Percentiles rank a stretch among this genome's conserved stretches.
Conservation (phyloP, 2,797 vertebrate genomes). For the Cuculus canorus region DNA sequence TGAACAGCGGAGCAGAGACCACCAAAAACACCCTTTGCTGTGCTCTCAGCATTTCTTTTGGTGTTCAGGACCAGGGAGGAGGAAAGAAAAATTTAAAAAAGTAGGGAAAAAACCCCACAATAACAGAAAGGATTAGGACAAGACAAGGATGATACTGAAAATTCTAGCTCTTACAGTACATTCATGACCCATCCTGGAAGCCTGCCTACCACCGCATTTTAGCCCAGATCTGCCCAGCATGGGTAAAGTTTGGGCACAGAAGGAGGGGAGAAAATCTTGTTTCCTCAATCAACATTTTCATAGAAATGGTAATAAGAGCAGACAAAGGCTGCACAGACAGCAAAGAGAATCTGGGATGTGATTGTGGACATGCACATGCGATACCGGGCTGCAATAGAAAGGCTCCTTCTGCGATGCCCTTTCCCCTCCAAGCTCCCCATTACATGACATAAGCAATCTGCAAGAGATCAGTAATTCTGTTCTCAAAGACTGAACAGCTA, state of each 20-base stretch:
- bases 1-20: neutral
- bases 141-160: neutral
- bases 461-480: neutral
- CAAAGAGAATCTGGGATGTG: neutral
- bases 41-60: neutral
- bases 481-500: neutral
- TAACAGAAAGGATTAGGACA: neutral
- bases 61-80: neutral
- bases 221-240: neutral
- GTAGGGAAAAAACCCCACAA: neutral
- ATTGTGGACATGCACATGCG: neutral
- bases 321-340: neutral
- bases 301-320: neutral
- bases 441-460: neutral
- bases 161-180: neutral
- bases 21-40: neutral
- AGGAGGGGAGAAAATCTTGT: neutral
- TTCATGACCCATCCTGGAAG: neutral
- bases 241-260: neutral
- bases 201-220: neutral
- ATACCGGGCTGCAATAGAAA: neutral
- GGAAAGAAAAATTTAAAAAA: neutral
- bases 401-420: neutral
- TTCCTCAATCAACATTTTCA: neutral
- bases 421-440: neutral